phyloP scores from a whole-genome alignment of 2,888 invertebrate genomes.

The Rotaria sp. region DNA sequence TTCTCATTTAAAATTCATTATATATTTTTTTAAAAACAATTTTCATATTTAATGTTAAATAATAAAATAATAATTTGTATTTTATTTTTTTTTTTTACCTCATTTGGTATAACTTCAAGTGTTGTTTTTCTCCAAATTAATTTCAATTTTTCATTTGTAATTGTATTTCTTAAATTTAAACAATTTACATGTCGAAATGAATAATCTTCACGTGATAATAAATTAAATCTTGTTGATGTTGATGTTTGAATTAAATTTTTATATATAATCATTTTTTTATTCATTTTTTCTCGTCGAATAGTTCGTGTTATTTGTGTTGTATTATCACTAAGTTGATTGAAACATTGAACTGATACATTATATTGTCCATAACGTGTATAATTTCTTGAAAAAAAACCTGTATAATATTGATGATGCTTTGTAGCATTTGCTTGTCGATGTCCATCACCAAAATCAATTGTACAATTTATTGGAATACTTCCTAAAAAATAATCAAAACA shows the following conservation, averaged over 20 bases:
- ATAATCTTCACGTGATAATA: not conserved
- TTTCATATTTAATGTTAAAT: too few species aligned
- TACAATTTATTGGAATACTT: conserved; percentile 21
- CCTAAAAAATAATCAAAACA: not conserved
- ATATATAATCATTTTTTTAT: not conserved
- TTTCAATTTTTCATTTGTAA: not conserved
- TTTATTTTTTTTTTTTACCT: not conserved
- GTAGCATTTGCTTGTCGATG: not conserved
- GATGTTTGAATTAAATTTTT: not conserved
- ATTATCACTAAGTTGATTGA: not conserved
- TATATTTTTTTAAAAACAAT: too few species aligned
- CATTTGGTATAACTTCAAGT: not conserved
- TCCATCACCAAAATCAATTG: not conserved
- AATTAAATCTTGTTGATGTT: not conserved
- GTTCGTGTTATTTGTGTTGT: not conserved
- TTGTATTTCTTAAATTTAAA: not conserved
- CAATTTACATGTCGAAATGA: not conserved
- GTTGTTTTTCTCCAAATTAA: not conserved
- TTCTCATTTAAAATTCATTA: too few species aligned
- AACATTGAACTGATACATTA: conserved; percentile 10
- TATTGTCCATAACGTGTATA: conserved; percentile 18
- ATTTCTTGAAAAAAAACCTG: not conserved
- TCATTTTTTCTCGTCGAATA: not conserved
- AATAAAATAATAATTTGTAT: too few species aligned
- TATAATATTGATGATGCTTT: conserved; percentile 17